Conservation (phyloP, 2,797 vertebrate species). For the Catostomus latipinnis region DNA sequence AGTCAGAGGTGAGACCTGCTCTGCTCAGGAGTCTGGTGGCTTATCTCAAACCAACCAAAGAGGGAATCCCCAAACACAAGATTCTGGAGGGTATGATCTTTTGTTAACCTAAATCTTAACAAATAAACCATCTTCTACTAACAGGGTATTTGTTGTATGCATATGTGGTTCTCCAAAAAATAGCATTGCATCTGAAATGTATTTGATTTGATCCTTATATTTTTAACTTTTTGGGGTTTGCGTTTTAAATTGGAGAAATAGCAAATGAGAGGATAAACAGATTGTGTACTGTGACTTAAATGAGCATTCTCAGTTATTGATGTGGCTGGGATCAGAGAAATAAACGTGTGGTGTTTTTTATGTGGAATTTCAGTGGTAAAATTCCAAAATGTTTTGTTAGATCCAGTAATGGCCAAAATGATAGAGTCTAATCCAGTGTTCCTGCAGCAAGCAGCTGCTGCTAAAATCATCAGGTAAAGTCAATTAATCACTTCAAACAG, state of each 20-base stretch:
- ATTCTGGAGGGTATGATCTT: slow-evolving; percentile 70
- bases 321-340: neutral
- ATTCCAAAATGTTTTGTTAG: slow-evolving; percentile 57
- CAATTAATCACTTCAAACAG: neutral
- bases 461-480: slow-evolving; percentile 79
- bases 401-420: slow-evolving; percentile 54
- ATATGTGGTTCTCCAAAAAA: too few species aligned
- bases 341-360: neutral
- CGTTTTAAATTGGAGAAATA: too few species aligned
- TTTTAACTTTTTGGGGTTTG: too few species aligned
- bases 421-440: slow-evolving; percentile 68
- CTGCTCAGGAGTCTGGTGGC: slow-evolving; percentile 79
- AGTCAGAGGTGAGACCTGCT: slow-evolving; percentile 63
- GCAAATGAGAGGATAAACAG: neutral
- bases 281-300: slow-evolving; percentile 8
- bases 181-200: neutral
- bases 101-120: slow-evolving; percentile 5
- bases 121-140: too few species aligned
- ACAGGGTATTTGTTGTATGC: too few species aligned
- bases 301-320: slow-evolving; percentile 15
- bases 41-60: slow-evolving; percentile 73
- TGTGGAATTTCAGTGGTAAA: neutral
- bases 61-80: slow-evolving; percentile 55
- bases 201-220: too few species aligned
- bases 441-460: slow-evolving; percentile 83